These are phyloP conservation scores for Gnathonemus longibarbis DNA, from an alignment of 2,113 vertebrate species.

Conservation along the genomic window DNA sequence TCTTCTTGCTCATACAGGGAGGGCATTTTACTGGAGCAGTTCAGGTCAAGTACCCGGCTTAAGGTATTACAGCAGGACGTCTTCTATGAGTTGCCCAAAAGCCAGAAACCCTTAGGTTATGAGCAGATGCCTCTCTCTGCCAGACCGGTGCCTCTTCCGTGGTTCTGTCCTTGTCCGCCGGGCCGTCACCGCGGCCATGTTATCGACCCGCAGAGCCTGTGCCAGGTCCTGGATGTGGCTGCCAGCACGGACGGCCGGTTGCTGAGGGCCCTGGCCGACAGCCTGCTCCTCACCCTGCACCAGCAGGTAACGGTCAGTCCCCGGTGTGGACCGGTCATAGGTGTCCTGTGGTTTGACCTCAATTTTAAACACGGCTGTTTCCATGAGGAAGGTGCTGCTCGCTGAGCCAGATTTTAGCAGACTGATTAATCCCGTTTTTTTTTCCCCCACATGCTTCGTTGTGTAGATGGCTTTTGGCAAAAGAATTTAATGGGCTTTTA, in stretches of 20 bases:
- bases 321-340: background rate
- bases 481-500: background rate
- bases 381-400: background rate
- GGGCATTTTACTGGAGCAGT: background rate
- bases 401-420: background rate
- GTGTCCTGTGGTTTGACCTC: background rate
- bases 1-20: background rate
- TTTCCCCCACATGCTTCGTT: background rate
- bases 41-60: background rate
- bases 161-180: background rate
- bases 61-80: background rate
- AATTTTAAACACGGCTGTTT: background rate
- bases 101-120: background rate
- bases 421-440: background rate
- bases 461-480: background rate
- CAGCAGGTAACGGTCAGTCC: constrained; percentile 63
- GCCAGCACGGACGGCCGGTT: constrained; percentile 75
- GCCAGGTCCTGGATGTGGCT: constrained; percentile 78
- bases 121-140: background rate
- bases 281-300: constrained; percentile 66
- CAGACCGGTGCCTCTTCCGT: background rate
- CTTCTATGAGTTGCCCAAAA: background rate
- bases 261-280: constrained; percentile 74
- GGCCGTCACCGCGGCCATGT: background rate
- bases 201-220: constrained; percentile 66